These are phyloP conservation scores for Drosophila obscura DNA, from an alignment of 1,140 invertebrate species.

Conservation along the genomic window DNA sequence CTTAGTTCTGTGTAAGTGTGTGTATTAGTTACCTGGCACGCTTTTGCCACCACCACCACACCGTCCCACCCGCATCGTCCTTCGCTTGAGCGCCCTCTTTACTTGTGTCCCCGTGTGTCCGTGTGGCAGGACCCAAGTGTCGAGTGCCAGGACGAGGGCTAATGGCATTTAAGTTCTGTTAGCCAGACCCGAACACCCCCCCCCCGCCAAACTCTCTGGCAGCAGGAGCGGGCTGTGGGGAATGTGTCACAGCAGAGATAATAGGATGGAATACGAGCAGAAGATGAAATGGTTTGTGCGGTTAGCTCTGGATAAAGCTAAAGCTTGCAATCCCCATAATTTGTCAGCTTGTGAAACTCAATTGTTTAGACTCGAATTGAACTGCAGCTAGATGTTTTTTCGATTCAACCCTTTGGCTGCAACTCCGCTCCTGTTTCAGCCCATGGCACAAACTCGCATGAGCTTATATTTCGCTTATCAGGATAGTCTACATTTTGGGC, in stretches of 20 bases:
- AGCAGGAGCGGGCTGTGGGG: conserved; percentile 29
- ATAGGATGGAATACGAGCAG: conserved; percentile 19
- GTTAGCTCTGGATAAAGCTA: not conserved
- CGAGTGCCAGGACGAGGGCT: conserved; percentile 61
- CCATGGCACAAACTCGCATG: not conserved
- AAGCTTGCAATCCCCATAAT: no score
- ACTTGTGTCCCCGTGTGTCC: conserved; percentile 13
- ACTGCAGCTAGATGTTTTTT: no score
- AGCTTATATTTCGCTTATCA: conserved; percentile 27
- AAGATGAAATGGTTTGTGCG: conserved; percentile 1
- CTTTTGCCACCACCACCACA: conserved; percentile 41
- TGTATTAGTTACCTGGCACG: conserved; percentile 75
- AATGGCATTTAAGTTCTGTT: conserved; percentile 78
- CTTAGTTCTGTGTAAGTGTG: conserved; percentile 55
- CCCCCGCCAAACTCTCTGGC: conserved; percentile 30
- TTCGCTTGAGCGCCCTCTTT: not conserved
- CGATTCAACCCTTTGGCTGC: not conserved
- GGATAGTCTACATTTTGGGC: conserved; percentile 17
- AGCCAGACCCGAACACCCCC: conserved; percentile 16
- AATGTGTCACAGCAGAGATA: conserved; percentile 19
- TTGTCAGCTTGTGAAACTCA: no score
- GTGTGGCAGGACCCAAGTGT: conserved; percentile 52
- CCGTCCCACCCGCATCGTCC: conserved; percentile 1
- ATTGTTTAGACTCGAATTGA: not conserved
- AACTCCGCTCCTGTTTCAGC: conserved; percentile 12